Conservation (phyloP, 2,888 invertebrate genomes). For the Empis stercorea region DNA sequence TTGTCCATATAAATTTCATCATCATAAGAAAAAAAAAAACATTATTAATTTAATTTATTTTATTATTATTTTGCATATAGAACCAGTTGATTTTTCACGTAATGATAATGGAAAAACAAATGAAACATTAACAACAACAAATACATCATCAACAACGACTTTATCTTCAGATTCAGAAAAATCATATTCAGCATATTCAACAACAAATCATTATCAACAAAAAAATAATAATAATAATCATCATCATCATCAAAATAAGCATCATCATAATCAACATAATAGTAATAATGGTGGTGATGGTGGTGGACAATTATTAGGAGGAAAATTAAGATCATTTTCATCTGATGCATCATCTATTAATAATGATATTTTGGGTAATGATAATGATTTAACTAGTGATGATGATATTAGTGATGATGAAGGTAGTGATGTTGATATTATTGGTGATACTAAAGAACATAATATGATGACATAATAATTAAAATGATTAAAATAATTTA, state of each 20-base stretch:
- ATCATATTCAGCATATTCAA: conserved; percentile 8
- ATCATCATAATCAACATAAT: background rate
- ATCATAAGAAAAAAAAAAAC: conserved; percentile 5
- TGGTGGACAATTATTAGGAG: conserved; percentile 7
- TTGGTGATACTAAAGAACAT: conserved; percentile 30
- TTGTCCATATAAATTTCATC: background rate
- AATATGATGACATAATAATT: background rate
- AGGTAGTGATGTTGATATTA: conserved; percentile 35
- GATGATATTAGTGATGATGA: conserved; percentile 28
- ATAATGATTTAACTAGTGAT: conserved; percentile 33
- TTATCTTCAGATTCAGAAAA: conserved; percentile 17
- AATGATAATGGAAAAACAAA: conserved; percentile 20
- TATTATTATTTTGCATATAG: conserved; percentile 14
- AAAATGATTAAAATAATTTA: background rate
- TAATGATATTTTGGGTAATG: conserved; percentile 16
- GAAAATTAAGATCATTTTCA: conserved; percentile 7
- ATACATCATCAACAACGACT: conserved; percentile 8
- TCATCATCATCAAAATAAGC: background rate
- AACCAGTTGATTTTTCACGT: conserved; percentile 37
- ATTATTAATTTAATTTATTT: conserved; percentile 6
- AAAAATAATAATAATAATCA: background rate
- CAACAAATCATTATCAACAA: conserved; percentile 8
- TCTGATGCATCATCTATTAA: conserved; percentile 6
- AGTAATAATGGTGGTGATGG: no score
- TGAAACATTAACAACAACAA: conserved; percentile 7